Evolutionary conservation across 2,797 vertebrate genomes (phyloP).

Genomic region (Lithobates pipiens): DNA sequence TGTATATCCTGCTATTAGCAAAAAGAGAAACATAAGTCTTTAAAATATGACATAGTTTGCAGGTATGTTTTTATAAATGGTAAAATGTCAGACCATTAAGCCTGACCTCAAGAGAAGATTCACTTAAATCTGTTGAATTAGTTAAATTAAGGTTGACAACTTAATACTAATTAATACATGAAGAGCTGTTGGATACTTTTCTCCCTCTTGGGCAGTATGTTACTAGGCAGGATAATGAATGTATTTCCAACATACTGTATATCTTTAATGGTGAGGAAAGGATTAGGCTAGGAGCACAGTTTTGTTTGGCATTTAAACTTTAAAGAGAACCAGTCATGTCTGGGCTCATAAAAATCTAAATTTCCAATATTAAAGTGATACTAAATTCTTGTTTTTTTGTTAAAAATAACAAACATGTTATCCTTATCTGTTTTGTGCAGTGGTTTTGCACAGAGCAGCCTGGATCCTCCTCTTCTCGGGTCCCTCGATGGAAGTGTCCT

Average conservation of each 20-base stretch:
- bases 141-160: constrained; percentile 31
- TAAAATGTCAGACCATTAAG: constrained; percentile 39
- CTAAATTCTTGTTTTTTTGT: no score
- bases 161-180: constrained; percentile 40
- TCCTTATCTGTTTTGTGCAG: no score
- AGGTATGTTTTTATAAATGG: constrained; percentile 39
- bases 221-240: background rate
- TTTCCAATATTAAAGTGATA: no score
- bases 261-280: background rate
- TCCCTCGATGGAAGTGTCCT: no score
- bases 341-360: no score
- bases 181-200: constrained; percentile 24
- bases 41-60: constrained; percentile 11
- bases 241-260: constrained; percentile 14
- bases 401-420: no score
- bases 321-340: no score
- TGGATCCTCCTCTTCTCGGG: no score
- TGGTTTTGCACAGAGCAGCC: no score
- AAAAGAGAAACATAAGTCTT: background rate
- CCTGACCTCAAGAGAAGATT: constrained; percentile 38
- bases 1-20: constrained; percentile 6
- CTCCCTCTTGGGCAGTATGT: background rate
- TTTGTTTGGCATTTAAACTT: no score
- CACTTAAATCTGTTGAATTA: constrained; percentile 30
- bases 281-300: no score